Base-by-base conservation (phyloP, 2,888 invertebrate species). In the Sinohyriopsis cumingii region DNA sequence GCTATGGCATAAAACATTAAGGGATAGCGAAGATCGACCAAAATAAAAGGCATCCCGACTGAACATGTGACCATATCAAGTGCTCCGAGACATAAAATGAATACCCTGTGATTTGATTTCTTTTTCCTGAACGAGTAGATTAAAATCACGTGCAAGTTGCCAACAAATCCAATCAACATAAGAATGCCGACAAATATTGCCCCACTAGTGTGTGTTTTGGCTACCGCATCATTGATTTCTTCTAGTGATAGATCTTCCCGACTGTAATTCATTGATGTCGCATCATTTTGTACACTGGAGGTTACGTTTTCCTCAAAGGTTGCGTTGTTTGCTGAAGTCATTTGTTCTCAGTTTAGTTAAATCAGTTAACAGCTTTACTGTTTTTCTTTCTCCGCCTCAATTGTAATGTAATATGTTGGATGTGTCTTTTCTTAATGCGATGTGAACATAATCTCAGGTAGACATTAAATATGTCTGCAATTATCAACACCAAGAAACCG, bases 31-130 rank as follows among this genome's bases (percentile, higher is more conserved):
- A 78, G 62, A 53, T 78, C 77, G 15, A 77, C 70, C n/a, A 79
- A 59, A 18, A 75, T 69, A 53, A 79, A 79, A 12, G 79, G 79
- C 79, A 79, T 79, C 25, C 77, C 79, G 18, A 79, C 24, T 24
- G 53, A 59, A 22, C 75, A 77, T 56, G 77, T 74, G 25, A 69
- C 72, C 24, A 79, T 63, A 53, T 79, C 79, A 20, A 79, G 65
- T 0, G 67, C 63, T 12, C 70, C 77, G 4, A 79, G 66, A 20
- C 68, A 67, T n/a, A 79, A 22, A 25, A 79, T 79, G 56, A 74
- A 79, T 22, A 72, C 70, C 56, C 77, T 66, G 53, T 75, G 79
- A 63, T 75, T 79, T 15, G 79, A 75, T n/a, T 69, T 71, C 59
- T 75, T 75, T 65, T 74, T 75, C 28, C 63, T 66, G 45, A 77